Conservation (phyloP, 2,113 vertebrate genomes). For the Meleagris gallopavo region DNA sequence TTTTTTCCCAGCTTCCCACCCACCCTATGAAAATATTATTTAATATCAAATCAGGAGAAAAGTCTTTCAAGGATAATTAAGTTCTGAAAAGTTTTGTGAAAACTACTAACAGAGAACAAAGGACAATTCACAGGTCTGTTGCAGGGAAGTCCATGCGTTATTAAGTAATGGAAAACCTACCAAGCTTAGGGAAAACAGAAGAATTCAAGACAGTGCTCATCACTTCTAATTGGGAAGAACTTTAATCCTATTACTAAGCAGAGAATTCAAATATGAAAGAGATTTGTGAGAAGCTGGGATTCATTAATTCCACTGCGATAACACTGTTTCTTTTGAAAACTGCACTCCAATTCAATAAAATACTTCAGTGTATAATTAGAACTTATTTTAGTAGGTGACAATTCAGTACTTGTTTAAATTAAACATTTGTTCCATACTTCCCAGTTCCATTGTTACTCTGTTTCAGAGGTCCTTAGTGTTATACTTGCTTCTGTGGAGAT, state of each 20-base stretch:
- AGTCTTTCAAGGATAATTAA: not conserved
- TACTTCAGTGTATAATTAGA: not conserved
- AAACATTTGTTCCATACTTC: not conserved
- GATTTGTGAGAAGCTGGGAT: not conserved
- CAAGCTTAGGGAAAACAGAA: not conserved
- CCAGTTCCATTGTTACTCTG: not conserved
- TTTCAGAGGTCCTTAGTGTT: not conserved
- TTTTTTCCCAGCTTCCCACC: not conserved
- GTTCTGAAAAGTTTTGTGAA: not conserved
- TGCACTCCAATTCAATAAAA: not conserved
- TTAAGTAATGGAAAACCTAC: not conserved
- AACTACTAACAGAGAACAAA: not conserved
- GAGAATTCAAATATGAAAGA: not conserved
- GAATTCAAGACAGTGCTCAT: not conserved
- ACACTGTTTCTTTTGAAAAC: not conserved
- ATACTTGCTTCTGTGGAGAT: not conserved
- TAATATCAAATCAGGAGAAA: not conserved
- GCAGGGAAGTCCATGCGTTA: not conserved
- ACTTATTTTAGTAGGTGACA: not conserved
- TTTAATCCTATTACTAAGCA: not conserved
- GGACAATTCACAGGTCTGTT: not conserved
- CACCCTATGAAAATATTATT: not conserved
- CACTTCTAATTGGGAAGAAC: not conserved
- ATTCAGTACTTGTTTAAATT: not conserved
- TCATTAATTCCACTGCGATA: not conserved